These are phyloP conservation scores for Helicolenus hilgendorfi DNA, from an alignment of 2,797 vertebrate genomes.

Conservation along the genomic window DNA sequence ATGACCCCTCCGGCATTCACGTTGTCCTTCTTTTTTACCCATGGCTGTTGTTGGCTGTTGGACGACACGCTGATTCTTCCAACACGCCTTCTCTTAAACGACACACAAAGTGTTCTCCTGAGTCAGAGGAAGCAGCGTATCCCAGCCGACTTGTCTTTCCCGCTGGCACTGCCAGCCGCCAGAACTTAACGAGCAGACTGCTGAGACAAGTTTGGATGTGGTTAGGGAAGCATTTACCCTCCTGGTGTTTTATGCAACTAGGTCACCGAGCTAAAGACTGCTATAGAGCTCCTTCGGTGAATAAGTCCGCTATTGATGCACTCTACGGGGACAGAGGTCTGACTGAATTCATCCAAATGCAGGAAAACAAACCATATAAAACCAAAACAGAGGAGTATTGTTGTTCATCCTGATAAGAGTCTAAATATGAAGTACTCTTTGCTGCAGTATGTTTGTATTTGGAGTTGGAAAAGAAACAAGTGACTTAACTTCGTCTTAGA, in stretches of 20 bases:
- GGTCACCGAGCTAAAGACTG: conserved; percentile 58
- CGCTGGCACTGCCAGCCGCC: conserved; percentile 7
- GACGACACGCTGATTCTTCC: not conserved
- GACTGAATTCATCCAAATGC: not conserved
- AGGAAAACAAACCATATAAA: not conserved
- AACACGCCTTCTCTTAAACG: not conserved
- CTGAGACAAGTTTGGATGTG: conserved; percentile 38
- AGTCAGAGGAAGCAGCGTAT: conserved; percentile 20
- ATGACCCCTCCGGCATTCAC: not conserved
- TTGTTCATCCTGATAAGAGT: not conserved
- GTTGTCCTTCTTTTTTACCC: not conserved
- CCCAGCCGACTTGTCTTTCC: conserved; percentile 25
- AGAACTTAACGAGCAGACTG: conserved; percentile 48
- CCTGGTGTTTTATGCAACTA: conserved; percentile 54
- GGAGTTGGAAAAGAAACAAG: not conserved
- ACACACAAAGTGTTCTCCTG: not conserved
- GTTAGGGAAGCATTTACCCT: conserved; percentile 50
- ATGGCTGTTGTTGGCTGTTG: not conserved
- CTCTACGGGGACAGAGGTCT: not conserved
- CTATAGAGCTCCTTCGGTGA: not conserved
- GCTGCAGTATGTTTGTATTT: not conserved
- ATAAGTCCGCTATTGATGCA: not conserved
- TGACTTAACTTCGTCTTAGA: not conserved
- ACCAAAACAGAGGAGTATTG: not conserved
- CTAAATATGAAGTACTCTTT: not conserved